These are phyloP conservation scores for Ageneiosus marmoratus DNA, from an alignment of 2,113 vertebrate genomes.

Conservation along the genomic window DNA sequence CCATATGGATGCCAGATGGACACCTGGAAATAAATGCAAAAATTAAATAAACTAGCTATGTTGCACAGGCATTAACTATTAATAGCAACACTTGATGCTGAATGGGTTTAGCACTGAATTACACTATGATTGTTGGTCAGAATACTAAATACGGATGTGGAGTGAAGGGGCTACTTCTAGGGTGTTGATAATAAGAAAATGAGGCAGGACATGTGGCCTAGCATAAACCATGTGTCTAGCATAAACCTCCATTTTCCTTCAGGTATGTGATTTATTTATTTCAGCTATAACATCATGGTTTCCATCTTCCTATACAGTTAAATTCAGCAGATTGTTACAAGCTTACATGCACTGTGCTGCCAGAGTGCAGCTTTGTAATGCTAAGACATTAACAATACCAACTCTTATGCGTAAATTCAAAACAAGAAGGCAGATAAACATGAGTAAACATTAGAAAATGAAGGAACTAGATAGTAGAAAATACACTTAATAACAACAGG, in stretches of 20 bases:
- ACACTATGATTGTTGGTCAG: neutral
- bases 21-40: neutral
- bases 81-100: neutral
- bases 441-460: neutral
- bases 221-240: neutral
- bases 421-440: neutral
- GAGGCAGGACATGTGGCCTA: neutral
- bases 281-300: neutral
- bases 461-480: neutral
- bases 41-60: neutral
- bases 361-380: neutral
- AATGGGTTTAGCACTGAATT: neutral
- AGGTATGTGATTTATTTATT: neutral
- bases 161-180: neutral
- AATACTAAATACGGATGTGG: neutral
- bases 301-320: neutral
- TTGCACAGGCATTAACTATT: neutral
- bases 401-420: neutral
- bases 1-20: neutral
- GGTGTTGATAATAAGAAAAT: neutral
- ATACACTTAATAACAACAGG: neutral
- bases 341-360: neutral
- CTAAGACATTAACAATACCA: neutral
- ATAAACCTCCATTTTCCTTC: neutral
- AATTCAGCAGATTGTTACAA: neutral